These are phyloP conservation scores for Abrostola tripartita DNA, from an alignment of 2,888 invertebrate genomes.

Conservation along the genomic window DNA sequence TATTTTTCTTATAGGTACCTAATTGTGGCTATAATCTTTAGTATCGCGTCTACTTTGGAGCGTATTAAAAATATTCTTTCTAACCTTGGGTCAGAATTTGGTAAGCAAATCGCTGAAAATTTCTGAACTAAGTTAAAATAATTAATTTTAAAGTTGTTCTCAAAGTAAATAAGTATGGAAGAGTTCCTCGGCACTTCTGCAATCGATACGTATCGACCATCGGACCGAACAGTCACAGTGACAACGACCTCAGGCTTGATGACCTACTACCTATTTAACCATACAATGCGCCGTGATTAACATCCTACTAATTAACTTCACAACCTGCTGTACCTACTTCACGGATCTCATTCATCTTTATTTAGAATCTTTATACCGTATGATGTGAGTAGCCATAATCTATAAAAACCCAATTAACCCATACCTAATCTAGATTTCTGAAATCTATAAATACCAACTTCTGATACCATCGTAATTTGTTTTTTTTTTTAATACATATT, in stretches of 20 bases:
- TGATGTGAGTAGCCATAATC: too few relatives aligned
- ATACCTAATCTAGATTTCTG: too few relatives aligned
- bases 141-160: constrained; percentile 34
- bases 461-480: too few relatives aligned
- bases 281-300: constrained; percentile 39
- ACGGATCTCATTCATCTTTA: background rate
- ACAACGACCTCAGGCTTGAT: constrained; percentile 67
- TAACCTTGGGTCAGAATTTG: too few relatives aligned
- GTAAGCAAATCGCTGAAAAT: too few relatives aligned
- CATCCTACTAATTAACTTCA: constrained; percentile 35
- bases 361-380: background rate
- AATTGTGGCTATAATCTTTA: too few relatives aligned
- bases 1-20: too few relatives aligned
- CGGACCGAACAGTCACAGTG: constrained; percentile 61
- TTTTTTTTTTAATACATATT: too few relatives aligned
- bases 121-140: constrained; percentile 5
- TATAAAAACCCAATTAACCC: too few relatives aligned
- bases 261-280: constrained; percentile 55
- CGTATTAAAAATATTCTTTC: too few relatives aligned
- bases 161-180: constrained; percentile 42
- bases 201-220: constrained; percentile 78
- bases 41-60: too few relatives aligned
- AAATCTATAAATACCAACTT: too few relatives aligned
- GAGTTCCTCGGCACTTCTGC: constrained; percentile 70
- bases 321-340: constrained; percentile 25